Base-by-base conservation (phyloP, 2,888 invertebrate genomes). In the Harmothoe impar region DNA sequence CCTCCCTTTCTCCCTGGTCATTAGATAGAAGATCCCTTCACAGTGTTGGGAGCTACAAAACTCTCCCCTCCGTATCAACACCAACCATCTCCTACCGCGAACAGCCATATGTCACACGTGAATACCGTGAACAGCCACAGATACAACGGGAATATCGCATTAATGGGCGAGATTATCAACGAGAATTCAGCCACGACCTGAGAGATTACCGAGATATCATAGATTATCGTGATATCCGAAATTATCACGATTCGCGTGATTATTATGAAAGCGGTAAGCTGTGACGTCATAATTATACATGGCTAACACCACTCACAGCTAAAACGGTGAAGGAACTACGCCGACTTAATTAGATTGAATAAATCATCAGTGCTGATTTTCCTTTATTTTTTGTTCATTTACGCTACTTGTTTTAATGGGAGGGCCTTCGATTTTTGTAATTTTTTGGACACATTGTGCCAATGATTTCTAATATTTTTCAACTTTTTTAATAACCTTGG, bases 191-290 rank as follows among this genome's bases (percentile, higher is more conserved):
- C 17, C 25, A 77, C 33, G 81, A 35, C 25, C n/a, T 81, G 35
- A 15, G 33, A 10, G 81, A 81, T 33, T 81, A 35, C 20, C 33
- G 33, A 23, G 81, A 43, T n/a, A 35, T 81, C 81, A 43, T 81
- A 81, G 81, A 81, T 43, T 81, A 81, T 43, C 81, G 81, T 23
- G 81, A 81, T 35, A 20, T 81, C 43, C 0, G 33, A 20, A 35
- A 81, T 35, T 81, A 81, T 43, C 43, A 35, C 81, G 81, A 72
- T 29, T 29, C 15, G 5, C 72, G 72, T 29, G 72, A 72, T 72
- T 72, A 29, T 72, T 17, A 29, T 25, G 72, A 43, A 10, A 81
- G 77, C 31, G 81, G 81, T 81, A 81, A 81, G 81, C 20, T 20
- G 31, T 31, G 77, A 31, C 7, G 17, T 77, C n/a, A 25, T 1